Conservation (phyloP, 2,797 vertebrate species). For the Myotis planiceps region DNA sequence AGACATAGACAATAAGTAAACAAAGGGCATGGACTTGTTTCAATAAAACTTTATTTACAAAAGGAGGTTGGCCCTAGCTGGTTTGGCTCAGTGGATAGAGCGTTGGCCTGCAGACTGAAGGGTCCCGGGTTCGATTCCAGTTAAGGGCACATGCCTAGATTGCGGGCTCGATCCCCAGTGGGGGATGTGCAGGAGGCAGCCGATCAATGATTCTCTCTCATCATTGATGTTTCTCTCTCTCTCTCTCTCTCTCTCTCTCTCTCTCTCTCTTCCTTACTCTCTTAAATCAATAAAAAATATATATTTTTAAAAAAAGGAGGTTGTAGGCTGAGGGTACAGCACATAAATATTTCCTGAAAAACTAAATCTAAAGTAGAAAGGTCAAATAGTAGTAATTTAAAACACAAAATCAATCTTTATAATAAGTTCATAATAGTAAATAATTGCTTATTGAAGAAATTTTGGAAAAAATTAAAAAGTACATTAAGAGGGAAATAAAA, state of each 20-base stretch:
- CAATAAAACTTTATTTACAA: slow-evolving; percentile 39
- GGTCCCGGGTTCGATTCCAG: no score
- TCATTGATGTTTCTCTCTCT: no score
- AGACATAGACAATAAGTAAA: background rate
- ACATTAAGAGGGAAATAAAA: background rate
- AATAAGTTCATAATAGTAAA: background rate
- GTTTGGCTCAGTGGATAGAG: no score
- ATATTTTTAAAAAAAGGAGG: background rate
- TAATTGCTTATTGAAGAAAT: background rate
- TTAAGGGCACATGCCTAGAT: no score
- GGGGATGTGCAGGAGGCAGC: no score
- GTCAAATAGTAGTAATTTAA: slow-evolving; percentile 1
- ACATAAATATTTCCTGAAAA: background rate
- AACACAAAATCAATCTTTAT: background rate
- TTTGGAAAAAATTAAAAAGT: background rate
- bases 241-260: no score
- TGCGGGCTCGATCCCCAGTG: no score
- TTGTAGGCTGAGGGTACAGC: background rate
- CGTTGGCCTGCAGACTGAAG: no score
- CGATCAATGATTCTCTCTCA: no score
- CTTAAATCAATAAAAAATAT: no score
- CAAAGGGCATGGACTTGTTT: background rate
- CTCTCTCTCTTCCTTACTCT: no score
- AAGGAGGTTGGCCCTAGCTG: background rate
- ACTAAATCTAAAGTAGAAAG: background rate